Base-by-base conservation (phyloP, 2,888 invertebrate species). In the Pasiphila rectangulata region DNA sequence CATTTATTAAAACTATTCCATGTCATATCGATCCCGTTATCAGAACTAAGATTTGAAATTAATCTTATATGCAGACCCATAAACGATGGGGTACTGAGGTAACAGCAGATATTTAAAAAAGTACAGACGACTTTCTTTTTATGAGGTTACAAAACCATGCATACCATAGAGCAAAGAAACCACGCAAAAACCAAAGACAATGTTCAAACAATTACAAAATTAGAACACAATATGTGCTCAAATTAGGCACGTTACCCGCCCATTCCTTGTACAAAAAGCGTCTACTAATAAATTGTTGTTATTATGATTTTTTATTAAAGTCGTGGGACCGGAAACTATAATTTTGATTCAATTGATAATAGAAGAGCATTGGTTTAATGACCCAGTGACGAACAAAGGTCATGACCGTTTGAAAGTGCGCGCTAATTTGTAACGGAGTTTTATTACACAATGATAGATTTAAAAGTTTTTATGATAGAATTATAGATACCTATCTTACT, bases 241-340 rank as follows among this genome's bases (percentile, higher is more conserved):
- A 45, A 46, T 54, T 45, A 59, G 54, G 58, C 59, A 60, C 37
- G 37, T 51, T 51, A 12, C 47, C 44, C 56, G 56, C 59, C 59
- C 47, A 41, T 59, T 68, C 58, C 67, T 64, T 69, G 67, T 69
- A 59, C 51, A 63, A 64, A 59, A 54, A 51, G 51, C 55, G 59
- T 61, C 58, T 59, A 59, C 51, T 51, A 55, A 32, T 32, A 32
- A n/a, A n/a, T n/a, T n/a, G 55, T 47, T 51, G 51, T 53, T 51
- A 51, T 54, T 56, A 57, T 51, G 56, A 47, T 51, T 54, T 54
- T 62, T 56, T 57, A 56, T 54, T 54, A 39, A 50, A 59, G 41
- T 60, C 61, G 63, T 63, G 61, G 54, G 61, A 63, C 54, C 61
- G 59, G 61, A 61, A 57, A 60, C 67, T 63, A 59, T 67, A 68